Conservation (phyloP, 1,140 invertebrate genomes). For the Macrostomum lignano region DNA sequence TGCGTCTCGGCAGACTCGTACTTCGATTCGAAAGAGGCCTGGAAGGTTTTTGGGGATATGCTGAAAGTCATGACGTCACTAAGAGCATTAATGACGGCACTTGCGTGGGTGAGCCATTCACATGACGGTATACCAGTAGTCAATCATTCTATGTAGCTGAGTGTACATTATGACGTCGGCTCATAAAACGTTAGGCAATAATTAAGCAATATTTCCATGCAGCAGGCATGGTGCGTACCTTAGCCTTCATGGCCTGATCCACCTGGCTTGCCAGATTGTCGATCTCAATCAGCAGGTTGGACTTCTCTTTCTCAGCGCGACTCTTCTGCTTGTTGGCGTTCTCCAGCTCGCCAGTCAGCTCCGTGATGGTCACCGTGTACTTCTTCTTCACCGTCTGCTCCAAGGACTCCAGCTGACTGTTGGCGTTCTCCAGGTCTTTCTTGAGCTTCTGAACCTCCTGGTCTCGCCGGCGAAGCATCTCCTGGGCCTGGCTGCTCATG, state of each 20-base stretch:
- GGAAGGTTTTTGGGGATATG: too few relatives aligned
- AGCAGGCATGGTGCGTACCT: slow-evolving; percentile 8
- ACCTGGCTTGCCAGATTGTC: slow-evolving; percentile 16
- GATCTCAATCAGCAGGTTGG: slow-evolving; percentile 21
- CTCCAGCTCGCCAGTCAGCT: slow-evolving; percentile 22
- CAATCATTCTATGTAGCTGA: too few relatives aligned
- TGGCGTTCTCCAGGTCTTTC: slow-evolving; percentile 21
- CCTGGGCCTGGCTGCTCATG: slow-evolving; percentile 12
- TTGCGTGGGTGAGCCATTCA: too few relatives aligned
- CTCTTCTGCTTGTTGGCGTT: slow-evolving; percentile 13
- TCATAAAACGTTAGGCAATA: too few relatives aligned
- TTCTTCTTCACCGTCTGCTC: slow-evolving; percentile 20
- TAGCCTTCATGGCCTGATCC: slow-evolving; percentile 18
- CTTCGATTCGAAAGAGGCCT: slow-evolving; percentile 1
- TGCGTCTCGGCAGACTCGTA: neutral
- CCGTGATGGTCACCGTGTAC: slow-evolving; percentile 20
- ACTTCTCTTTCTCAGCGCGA: slow-evolving; percentile 25
- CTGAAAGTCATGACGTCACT: too few relatives aligned
- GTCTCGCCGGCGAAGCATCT: slow-evolving; percentile 19
- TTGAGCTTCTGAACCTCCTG: slow-evolving; percentile 18
- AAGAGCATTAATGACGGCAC: too few relatives aligned
- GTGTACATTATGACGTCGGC: too few relatives aligned
- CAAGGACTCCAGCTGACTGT: slow-evolving; percentile 15
- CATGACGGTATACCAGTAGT: too few relatives aligned
- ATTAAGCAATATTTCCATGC: neutral